Percentiles rank a stretch among this genome's conserved stretches.
These are phyloP conservation scores for Poecilia picta DNA, from an alignment of 2,797 vertebrate genomes.

Conservation along the genomic window DNA sequence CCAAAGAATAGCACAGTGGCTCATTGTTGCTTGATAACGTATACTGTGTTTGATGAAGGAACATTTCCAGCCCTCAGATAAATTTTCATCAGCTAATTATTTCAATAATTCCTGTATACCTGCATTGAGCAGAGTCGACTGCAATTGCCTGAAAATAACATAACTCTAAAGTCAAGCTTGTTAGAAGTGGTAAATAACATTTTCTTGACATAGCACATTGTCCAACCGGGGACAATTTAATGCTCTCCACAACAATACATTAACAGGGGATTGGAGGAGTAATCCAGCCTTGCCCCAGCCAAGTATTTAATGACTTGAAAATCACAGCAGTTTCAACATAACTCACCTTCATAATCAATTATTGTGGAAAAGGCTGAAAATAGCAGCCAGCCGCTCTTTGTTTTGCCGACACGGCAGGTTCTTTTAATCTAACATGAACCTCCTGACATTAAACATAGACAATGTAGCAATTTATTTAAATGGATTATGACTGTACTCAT, in stretches of 20 bases:
- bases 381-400: constrained; percentile 37
- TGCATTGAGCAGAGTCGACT: constrained; percentile 49
- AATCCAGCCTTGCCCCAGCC: constrained; percentile 52
- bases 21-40: constrained; percentile 48
- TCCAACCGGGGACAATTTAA: constrained; percentile 57
- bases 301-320: constrained; percentile 61
- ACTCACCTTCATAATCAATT: constrained; percentile 56
- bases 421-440: constrained; percentile 45
- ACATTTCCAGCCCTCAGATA: constrained; percentile 14
- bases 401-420: constrained; percentile 46
- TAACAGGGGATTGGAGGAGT: constrained; percentile 54
- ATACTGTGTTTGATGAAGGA: constrained; percentile 6
- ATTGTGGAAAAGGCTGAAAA: constrained; percentile 45
- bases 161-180: constrained; percentile 60
- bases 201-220: constrained; percentile 54
- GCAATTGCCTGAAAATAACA: constrained; percentile 59
- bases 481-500: constrained; percentile 44
- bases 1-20: constrained; percentile 56
- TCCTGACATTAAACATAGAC: constrained; percentile 42
- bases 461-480: constrained; percentile 40
- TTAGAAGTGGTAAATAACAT: constrained; percentile 70
- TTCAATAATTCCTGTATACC: constrained; percentile 42
- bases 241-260: constrained; percentile 58
- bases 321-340: constrained; percentile 33
- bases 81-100: constrained; percentile 42